Conservation (phyloP, 2,113 vertebrate species). For the Ammodytes marinus region DNA sequence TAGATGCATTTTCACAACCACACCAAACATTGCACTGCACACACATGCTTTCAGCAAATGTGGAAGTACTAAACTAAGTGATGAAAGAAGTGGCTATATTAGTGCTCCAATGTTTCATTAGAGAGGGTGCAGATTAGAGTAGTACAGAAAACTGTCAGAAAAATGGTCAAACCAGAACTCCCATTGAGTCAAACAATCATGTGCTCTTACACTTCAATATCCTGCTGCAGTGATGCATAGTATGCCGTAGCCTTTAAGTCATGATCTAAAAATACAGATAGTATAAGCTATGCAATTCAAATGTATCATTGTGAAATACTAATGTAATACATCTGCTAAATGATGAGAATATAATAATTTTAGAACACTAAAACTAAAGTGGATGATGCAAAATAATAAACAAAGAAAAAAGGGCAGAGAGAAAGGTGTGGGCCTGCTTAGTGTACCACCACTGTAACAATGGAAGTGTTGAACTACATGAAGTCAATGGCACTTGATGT, state of each 20-base stretch:
- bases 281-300: background rate
- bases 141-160: background rate
- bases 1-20: too few species aligned
- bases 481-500: background rate
- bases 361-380: background rate
- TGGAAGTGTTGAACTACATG: background rate
- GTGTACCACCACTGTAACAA: background rate
- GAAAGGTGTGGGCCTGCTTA: background rate
- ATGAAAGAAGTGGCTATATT: background rate
- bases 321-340: background rate
- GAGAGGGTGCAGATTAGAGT: background rate
- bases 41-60: background rate
- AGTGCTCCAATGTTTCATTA: background rate
- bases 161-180: background rate
- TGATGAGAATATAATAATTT: background rate
- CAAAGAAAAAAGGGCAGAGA: background rate
- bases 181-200: background rate
- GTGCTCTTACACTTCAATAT: background rate
- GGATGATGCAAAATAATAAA: background rate
- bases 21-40: too few species aligned
- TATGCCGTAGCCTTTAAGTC: background rate
- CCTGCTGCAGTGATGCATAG: too few species aligned
- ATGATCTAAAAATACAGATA: background rate
- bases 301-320: background rate
- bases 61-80: too few species aligned